Evolutionary conservation across 1,140 invertebrate genomes (phyloP).

Genomic region (Hypothenemus hampei): DNA sequence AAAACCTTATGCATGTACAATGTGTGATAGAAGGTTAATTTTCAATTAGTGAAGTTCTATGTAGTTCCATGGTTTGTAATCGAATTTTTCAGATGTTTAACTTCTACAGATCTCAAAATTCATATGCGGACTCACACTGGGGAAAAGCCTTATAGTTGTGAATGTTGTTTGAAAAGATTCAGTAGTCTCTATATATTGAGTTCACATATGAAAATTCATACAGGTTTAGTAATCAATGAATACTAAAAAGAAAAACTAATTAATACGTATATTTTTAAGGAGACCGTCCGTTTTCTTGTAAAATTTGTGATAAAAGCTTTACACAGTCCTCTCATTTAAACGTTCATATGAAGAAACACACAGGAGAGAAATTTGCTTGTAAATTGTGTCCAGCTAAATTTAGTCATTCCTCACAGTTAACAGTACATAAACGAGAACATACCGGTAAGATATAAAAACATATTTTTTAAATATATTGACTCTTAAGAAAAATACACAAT

Average conservation of each 20-base stretch:
- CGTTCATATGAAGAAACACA: constrained; percentile 54
- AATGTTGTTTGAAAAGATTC: constrained; percentile 50
- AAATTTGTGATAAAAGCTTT: constrained; percentile 63
- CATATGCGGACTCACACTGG: constrained; percentile 57
- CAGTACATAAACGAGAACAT: constrained; percentile 63
- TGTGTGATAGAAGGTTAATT: constrained; percentile 45
- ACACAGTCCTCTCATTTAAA: constrained; percentile 61
- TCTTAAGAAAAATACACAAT: no score
- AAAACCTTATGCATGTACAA: constrained; percentile 55
- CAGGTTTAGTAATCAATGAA: constrained; percentile 43
- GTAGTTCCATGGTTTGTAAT: background rate
- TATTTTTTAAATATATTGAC: no score
- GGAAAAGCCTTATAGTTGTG: constrained; percentile 54
- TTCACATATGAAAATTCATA: constrained; percentile 50
- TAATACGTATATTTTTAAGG: constrained; percentile 17
- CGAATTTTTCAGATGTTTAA: constrained; percentile 23
- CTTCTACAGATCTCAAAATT: constrained; percentile 43
- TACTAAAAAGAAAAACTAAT: background rate
- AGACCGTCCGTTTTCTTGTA: constrained; percentile 61
- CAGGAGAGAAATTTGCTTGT: constrained; percentile 48
- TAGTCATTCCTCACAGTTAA: constrained; percentile 55
- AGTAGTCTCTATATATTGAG: constrained; percentile 49
- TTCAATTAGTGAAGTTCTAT: background rate
- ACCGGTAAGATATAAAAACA: constrained; percentile 56
- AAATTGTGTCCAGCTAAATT: constrained; percentile 53